phyloP scores from a whole-genome alignment of 2,797 vertebrate genomes.

The Argya squamiceps region DNA sequence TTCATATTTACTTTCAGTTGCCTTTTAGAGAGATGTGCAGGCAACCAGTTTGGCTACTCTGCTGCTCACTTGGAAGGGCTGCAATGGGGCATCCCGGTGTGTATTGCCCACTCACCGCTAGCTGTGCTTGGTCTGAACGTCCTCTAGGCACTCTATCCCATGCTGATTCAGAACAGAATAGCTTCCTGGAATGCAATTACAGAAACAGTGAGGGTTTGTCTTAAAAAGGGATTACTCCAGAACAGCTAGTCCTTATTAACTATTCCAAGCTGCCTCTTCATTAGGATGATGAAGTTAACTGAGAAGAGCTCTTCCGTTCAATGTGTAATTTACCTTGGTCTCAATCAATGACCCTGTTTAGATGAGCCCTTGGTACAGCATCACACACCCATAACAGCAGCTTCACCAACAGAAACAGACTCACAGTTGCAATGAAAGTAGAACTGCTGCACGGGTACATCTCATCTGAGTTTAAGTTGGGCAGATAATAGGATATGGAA shows the following conservation, averaged over 20 bases:
- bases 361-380: background rate
- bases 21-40: background rate
- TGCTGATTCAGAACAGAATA: constrained; percentile 55
- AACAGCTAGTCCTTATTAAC: constrained; percentile 44
- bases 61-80: background rate
- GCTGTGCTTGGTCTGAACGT: constrained; percentile 27
- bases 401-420: background rate
- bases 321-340: background rate
- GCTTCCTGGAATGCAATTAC: constrained; percentile 47
- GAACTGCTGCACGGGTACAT: background rate
- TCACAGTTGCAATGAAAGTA: background rate
- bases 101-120: constrained; percentile 43
- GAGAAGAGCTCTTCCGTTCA: background rate
- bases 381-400: background rate
- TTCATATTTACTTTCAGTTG: background rate
- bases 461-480: background rate
- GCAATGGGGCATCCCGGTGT: background rate
- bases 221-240: constrained; percentile 31
- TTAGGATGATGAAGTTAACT: background rate
- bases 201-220: constrained; percentile 51
- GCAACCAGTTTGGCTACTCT: background rate
- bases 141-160: constrained; percentile 47
- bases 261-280: background rate
- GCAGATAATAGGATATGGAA: background rate
- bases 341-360: background rate